Conservation (phyloP, 1,140 invertebrate genomes). For the Aphelinus certus region DNA sequence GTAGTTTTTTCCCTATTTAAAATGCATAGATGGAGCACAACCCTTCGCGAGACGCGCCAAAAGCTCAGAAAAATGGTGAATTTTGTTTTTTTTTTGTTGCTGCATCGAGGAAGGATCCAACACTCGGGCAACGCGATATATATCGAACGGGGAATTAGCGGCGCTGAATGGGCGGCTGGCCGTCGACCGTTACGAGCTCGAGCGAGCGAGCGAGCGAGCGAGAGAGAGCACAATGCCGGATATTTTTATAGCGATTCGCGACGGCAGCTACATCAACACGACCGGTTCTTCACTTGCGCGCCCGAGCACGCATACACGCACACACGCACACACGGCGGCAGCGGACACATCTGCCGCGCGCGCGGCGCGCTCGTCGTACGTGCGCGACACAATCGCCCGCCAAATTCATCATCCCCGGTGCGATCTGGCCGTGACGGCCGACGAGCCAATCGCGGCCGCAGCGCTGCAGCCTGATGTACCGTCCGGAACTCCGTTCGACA, state of each 20-base stretch:
- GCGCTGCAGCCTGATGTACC: too few relatives aligned
- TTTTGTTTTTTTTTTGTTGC: too few relatives aligned
- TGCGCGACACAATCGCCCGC: constrained; percentile 29
- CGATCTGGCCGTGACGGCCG: constrained; percentile 26
- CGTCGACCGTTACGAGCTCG: constrained; percentile 58
- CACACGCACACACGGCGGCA: constrained; percentile 13
- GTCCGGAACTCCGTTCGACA: too few relatives aligned
- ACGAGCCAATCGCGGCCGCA: neutral
- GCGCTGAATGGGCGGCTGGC: constrained; percentile 43
- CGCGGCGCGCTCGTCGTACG: neutral
- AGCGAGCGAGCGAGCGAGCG: neutral
- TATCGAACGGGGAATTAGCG: constrained; percentile 21
- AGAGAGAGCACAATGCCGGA: constrained; percentile 58
- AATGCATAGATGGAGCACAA: too few relatives aligned
- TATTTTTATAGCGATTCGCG: constrained; percentile 67
- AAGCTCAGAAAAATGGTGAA: too few relatives aligned
- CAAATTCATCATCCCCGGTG: constrained; percentile 40
- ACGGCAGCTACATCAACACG: constrained; percentile 66
- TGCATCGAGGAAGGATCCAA: too few relatives aligned
- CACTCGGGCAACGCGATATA: too few relatives aligned
- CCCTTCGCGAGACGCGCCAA: too few relatives aligned
- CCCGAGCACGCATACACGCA: neutral
- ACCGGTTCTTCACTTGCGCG: constrained; percentile 63
- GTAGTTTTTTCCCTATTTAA: too few relatives aligned
- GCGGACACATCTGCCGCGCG: constrained; percentile 61